Conservation (phyloP, 1,140 invertebrate genomes). For the Piezodorus guildinii region DNA sequence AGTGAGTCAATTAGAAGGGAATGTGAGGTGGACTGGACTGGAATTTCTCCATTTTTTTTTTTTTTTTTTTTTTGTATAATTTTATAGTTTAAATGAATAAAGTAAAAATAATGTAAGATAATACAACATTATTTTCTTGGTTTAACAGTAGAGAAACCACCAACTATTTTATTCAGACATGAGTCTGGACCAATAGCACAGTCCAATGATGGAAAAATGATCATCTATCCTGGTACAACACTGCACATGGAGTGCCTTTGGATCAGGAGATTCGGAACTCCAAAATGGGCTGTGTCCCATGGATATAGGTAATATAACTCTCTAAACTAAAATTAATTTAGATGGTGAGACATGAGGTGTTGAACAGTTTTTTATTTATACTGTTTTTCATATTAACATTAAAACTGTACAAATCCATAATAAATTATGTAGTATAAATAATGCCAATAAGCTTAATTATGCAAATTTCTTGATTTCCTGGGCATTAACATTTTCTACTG, state of each 20-base stretch:
- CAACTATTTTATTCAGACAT: constrained; percentile 71
- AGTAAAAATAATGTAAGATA: too few species aligned
- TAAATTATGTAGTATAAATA: not conserved
- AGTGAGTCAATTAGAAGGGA: too few species aligned
- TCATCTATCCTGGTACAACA: constrained; percentile 73
- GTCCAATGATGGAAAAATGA: constrained; percentile 69
- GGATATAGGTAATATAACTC: constrained; percentile 41
- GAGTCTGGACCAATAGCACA: constrained; percentile 71
- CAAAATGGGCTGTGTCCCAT: constrained; percentile 69
- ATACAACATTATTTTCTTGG: not conserved
- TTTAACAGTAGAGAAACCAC: constrained; percentile 63
- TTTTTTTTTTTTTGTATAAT: too few species aligned
- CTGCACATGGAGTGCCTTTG: constrained; percentile 78
- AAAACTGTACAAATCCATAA: not conserved
- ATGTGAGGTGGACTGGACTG: too few species aligned
- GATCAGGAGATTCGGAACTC: constrained; percentile 69
- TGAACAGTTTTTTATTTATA: too few species aligned
- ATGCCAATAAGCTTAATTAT: not conserved
- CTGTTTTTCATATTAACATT: not conserved
- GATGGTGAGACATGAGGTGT: too few species aligned
- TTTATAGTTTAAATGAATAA: too few species aligned
- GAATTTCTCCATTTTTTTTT: too few species aligned
- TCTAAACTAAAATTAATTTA: too few species aligned
- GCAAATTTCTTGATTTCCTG: not conserved
- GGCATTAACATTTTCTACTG: not conserved